These are phyloP conservation scores for Cheilosia pagana DNA, from an alignment of 2,888 invertebrate species.

Conservation along the genomic window DNA sequence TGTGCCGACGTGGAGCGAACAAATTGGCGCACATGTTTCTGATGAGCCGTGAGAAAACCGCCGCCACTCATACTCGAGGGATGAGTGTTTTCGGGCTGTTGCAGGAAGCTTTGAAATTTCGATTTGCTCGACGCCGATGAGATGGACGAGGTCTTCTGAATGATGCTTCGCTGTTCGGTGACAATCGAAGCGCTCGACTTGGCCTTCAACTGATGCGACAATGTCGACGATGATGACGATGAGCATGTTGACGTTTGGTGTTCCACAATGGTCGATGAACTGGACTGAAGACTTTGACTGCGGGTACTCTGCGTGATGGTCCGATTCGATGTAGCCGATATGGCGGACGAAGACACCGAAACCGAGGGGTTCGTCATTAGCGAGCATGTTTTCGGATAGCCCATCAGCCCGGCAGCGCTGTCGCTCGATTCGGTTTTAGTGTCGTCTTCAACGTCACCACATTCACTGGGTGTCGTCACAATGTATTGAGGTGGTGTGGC, in stretches of 20 bases:
- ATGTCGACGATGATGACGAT: constrained; percentile 76
- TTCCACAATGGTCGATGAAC: constrained; percentile 78
- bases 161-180: constrained; percentile 80
- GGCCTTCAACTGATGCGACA: constrained; percentile 84
- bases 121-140: constrained; percentile 79
- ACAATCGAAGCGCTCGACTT: constrained; percentile 82
- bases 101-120: constrained; percentile 83
- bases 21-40: constrained; percentile 83
- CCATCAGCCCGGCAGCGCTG: constrained; percentile 73
- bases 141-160: constrained; percentile 78
- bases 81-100: constrained; percentile 81
- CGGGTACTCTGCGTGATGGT: constrained; percentile 78
- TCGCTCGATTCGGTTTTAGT: constrained; percentile 74
- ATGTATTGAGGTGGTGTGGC: constrained; percentile 82
- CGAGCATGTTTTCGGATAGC: constrained; percentile 40
- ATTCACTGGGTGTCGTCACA: constrained; percentile 83
- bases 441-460: constrained; percentile 80
- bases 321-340: constrained; percentile 68
- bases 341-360: constrained; percentile 64
- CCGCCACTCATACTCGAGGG: constrained; percentile 77
- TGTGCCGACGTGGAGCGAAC: constrained; percentile 83
- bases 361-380: constrained; percentile 72
- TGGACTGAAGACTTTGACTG: constrained; percentile 82
- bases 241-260: constrained; percentile 75
- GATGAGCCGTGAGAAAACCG: constrained; percentile 82